Evolutionary conservation across 2,113 vertebrate genomes (phyloP), one percentile per base, ranked within the genome.

Genomic region (Campylomormyrus tamandua): DNA sequence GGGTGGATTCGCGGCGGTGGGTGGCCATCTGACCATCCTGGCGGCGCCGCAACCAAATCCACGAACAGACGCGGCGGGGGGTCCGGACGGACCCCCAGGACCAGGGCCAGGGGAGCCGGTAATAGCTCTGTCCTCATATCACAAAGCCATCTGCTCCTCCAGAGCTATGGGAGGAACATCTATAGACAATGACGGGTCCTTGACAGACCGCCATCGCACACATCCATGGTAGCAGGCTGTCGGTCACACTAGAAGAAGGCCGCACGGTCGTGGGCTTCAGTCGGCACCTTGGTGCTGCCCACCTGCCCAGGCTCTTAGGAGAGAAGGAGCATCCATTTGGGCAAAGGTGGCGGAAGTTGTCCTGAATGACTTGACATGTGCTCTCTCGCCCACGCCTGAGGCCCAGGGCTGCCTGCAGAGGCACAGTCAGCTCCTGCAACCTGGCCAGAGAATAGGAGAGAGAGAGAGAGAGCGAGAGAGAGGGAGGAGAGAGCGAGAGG

Each of bases 11-110:
- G 90, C 27, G 89, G 66, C 90, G 89, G 92, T 91, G 92, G 90
- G 91, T 87, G 85, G 90, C 90, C 92, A 91, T 93, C 92, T 92
- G 92, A 94, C 88, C 46, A 90, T 92, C 58, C 90, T 92, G 92
- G 93, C 91, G 15, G 52, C 87, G 90, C 88, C 92, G 87, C 91
- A 52, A 66, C n/a, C 46, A 39, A 13, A 70, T 87, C 89, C 84
- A 52, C 90, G 49, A 70, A 90, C 86, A 21, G 8, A 46, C 19
- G 42, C 45, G 1, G 45, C 91, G 70, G 90, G 17, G 45, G 24
- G 7, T n/a, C 53, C 87, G 42, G 39, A 83, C 52, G 15, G 88
- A 87, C 90, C 88, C 74, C 46, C 88, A 62, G 85, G n/a, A 56
- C 66, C 24, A 31, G 86, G 31, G 5, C n/a, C 31, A 31, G 86